Percentiles rank a stretch among this genome's conserved stretches.
Evolutionary conservation across 2,888 invertebrate species (phyloP).

Genomic region (Pseudanteris insignis): DNA sequence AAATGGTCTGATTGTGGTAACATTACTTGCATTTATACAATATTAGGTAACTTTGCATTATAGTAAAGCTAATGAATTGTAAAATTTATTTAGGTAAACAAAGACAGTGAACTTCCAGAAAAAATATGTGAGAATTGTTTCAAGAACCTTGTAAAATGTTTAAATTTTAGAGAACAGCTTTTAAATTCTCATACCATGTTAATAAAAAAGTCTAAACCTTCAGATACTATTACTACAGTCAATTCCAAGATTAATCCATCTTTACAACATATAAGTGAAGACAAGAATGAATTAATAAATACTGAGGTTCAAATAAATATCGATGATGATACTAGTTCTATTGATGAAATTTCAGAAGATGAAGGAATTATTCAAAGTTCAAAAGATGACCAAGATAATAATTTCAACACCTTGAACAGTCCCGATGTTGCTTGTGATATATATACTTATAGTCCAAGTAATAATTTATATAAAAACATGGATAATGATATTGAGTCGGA

Average conservation of each 20-base stretch:
- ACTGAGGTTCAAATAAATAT: constrained; percentile 46
- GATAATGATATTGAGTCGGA: constrained; percentile 52
- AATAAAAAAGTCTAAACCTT: constrained; percentile 2
- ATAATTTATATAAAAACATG: constrained; percentile 24
- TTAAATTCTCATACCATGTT: constrained; percentile 26
- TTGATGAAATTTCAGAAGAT: constrained; percentile 26
- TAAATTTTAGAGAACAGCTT: constrained; percentile 45
- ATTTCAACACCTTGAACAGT: constrained; percentile 39
- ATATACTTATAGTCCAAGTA: constrained; percentile 19
- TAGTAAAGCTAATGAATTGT: no score
- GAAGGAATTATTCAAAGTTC: constrained; percentile 29
- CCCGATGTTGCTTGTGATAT: constrained; percentile 18
- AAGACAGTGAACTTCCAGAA: constrained; percentile 42
- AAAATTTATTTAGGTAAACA: constrained; percentile 4
- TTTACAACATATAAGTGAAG: no score
- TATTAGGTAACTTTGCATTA: no score
- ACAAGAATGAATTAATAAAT: no score
- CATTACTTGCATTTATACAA: no score
- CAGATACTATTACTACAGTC: background rate
- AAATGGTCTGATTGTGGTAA: no score
- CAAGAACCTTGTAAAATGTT: constrained; percentile 44
- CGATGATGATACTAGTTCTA: constrained; percentile 42
- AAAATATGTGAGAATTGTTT: constrained; percentile 67
- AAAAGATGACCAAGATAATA: constrained; percentile 45
- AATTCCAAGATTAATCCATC: background rate